Base-by-base conservation (phyloP, 2,888 invertebrate species). In the Macropis europaea region DNA sequence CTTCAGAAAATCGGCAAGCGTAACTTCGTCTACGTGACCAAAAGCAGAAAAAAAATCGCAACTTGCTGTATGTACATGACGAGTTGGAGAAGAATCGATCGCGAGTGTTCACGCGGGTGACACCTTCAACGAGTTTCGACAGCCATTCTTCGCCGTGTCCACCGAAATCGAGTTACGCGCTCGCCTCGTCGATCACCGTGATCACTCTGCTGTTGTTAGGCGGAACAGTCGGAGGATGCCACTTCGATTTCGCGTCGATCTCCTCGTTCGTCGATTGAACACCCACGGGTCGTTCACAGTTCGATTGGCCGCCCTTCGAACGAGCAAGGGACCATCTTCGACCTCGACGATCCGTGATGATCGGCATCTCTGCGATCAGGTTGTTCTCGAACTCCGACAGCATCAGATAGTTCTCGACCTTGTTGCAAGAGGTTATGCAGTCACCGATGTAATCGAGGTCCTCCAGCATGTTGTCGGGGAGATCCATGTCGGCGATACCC, bases 321-420 rank as follows among this genome's bases (percentile, higher is more conserved):
- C 92, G 92, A 1, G 94, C 94, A 67, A 94, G 90, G 9, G 95
- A 95, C 95, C 95, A 95, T 47, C 95, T 92, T 43, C 95, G 91
- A 11, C 93, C 94, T 73, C 93, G 93, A 42, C 94, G 92, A 87
- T 95, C 95, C 90, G 94, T 92, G 83, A 95, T 91, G 82, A 93
- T 94, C 17, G 95, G 95, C 91, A 95, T 92, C 88, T 95, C 95
- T 1, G 95, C 95, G 84, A 95, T 95, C 67, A 96, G 90, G 89
- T 96, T 96, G 91, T 96, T 96, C 89, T 96, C 96, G 89, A 95
- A 96, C 90, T 96, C 96, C 84, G 95, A 95, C 76, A 96, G 92
- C 95, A 96, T 95, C 83, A 96, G 91, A 89, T 95, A 96, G 91
- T 96, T 95, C 90, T 96, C 96, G 76, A 96, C 94, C 92, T 95